Base-by-base conservation (phyloP, 2,888 invertebrate species). In the Cataglyphis altisquamis region DNA sequence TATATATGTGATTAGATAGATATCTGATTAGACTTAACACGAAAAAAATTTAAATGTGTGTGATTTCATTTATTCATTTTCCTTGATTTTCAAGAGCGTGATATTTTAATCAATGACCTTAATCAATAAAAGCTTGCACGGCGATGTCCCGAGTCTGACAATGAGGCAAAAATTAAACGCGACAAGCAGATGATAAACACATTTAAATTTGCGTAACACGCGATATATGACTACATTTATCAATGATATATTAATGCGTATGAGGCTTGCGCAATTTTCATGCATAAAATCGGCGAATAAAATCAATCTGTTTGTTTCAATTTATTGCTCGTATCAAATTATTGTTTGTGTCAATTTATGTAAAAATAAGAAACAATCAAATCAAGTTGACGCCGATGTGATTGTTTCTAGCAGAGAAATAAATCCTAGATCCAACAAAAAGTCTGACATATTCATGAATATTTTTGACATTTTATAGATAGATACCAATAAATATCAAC, bases 331-430 rank as follows among this genome's bases (percentile, higher is more conserved):
- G 25, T 25, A 25, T 25, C 25, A 25, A 25, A 25, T 25, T 25
- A 25, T 25, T 25, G 75, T 77, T 77, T 75, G 18, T 36, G 45
- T 45, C 41, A 48, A 45, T 75, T 64, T 39, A 66, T 4, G 12
- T 55, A 55, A 6, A 77, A 77, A 55, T n/a, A 18, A 48, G 36
- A 25, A 48, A 36, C 36, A 21, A 62, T 5, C 60, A 12, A 29
- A 36, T n/a, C 9, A 18, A 64, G 10, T 9, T 41, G 64, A 39
- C 15, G 10, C 18, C 25, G 18, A 52, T 4, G 25, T 52, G 32
- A 81, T 82, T 82, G 64, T 82, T 41, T 32, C 5, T n/a, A 25
- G 25, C 18, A 75, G 15, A 52, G 10, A 64, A 75, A 62, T 60
- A 8, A 70, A 60, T 6, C 29, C 10, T 32, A 15, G 32, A 52